Base-by-base conservation (phyloP, 2,888 invertebrate genomes). In the Pseudococcus viburni region DNA sequence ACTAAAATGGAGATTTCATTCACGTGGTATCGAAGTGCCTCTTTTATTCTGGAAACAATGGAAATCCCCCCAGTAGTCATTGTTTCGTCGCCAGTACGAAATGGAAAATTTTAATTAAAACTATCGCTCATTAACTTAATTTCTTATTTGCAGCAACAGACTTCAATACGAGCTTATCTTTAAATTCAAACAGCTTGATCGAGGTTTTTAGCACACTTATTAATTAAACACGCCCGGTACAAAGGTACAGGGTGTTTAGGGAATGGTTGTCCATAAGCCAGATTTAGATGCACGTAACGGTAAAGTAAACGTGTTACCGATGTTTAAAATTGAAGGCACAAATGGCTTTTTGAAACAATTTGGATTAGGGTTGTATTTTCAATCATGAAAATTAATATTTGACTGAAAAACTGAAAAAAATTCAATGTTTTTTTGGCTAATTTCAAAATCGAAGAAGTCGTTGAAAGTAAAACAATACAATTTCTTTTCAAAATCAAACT, bases 101-200 rank as follows among this genome's bases (percentile, higher is more conserved):
- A 80, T 80, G 42, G 42, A 80, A 80, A 80, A 42, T 80, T 80
- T 80, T 80, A 80, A 80, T 80, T 80, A 80, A 80, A 80, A 80
- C 26, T 19, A 80, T 7, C 80, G n/a, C 80, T 80, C 80, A 42
- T 80, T 80, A 80, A 80, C 80, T 46, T 19, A 80, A 80, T 80
- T 80, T 80, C 80, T 80, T 80, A 80, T 73, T 73, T 73, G 6
- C 33, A 26, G 33, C 33, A 6, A 73, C 33, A n/a, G 33, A 33
- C 11, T 15, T n/a, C 33, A 15, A 73, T 26, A 6, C 12, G 33
- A 73, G 26, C n/a, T 73, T 33, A 73, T 73, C 68, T 73, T 73
- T 73, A 26, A 73, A 73, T 73, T 11, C 46, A 12, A 59, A 17
- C 15, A 15, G 22, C 12, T 73, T 73, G 68, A 26, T 73, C 26